These are phyloP conservation scores for Eupithecia tripunctaria DNA, from an alignment of 2,888 invertebrate genomes.

Conservation along the genomic window DNA sequence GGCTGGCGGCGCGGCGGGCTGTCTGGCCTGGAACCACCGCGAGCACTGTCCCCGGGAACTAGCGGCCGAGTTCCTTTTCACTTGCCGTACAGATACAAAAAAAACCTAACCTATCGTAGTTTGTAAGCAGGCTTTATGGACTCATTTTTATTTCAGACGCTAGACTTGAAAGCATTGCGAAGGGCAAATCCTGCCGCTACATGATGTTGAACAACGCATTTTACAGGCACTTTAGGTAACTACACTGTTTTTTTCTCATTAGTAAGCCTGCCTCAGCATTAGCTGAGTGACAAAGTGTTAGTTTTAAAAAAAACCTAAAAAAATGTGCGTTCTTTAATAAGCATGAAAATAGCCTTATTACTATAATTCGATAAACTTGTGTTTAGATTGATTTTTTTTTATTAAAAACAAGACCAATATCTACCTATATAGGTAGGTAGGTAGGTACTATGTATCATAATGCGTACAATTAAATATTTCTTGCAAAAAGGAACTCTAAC, in stretches of 20 bases:
- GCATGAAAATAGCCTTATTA: background rate
- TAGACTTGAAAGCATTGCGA: background rate
- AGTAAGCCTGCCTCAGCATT: background rate
- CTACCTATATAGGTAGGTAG: background rate
- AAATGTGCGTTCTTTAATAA: background rate
- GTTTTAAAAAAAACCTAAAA: background rate
- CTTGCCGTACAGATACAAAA: slow-evolving; percentile 30
- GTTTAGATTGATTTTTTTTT: background rate
- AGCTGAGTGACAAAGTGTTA: background rate
- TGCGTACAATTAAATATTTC: background rate
- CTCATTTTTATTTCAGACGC: background rate
- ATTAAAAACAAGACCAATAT: background rate
- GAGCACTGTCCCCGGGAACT: slow-evolving; percentile 54
- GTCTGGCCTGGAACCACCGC: slow-evolving; percentile 85
- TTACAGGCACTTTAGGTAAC: background rate
- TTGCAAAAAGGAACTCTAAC: slow-evolving; percentile 60
- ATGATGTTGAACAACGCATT: background rate
- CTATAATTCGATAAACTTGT: background rate
- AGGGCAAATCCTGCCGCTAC: background rate
- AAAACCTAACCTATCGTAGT: slow-evolving; percentile 7
- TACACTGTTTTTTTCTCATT: background rate
- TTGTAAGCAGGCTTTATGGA: background rate
- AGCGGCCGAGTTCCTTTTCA: slow-evolving; percentile 50
- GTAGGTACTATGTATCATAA: background rate
- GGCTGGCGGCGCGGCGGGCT: slow-evolving; percentile 86